Evolutionary conservation across 2,888 invertebrate species (phyloP).

Genomic region (Hipparchia sbordonii): DNA sequence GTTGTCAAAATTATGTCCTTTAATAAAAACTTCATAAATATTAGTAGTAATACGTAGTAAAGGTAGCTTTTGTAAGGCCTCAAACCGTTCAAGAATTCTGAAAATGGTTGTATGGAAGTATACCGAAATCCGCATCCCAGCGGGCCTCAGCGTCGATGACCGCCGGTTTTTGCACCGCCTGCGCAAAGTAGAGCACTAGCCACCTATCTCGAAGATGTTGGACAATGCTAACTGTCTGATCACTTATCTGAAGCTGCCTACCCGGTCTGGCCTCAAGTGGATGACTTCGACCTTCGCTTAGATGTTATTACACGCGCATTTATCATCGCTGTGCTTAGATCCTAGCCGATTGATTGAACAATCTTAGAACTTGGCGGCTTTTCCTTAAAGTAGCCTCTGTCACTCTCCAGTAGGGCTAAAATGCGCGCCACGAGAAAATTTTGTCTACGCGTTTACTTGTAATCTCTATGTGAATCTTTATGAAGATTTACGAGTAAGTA

Average conservation of each 20-base stretch:
- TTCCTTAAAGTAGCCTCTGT: not conserved
- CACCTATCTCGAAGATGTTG: conserved; percentile 44
- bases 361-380: not conserved
- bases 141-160: conserved; percentile 77
- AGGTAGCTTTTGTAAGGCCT: too few relatives aligned
- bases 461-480: too few relatives aligned
- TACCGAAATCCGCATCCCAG: conserved; percentile 50
- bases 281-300: not conserved
- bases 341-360: too few relatives aligned
- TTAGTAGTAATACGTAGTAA: too few relatives aligned
- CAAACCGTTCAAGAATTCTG: not conserved
- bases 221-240: conserved; percentile 49
- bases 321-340: too few relatives aligned
- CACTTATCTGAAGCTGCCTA: conserved; percentile 26
- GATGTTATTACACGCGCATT: too few relatives aligned
- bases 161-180: conserved; percentile 71
- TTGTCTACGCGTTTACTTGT: too few relatives aligned
- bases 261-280: conserved; percentile 19
- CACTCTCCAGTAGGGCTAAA: too few relatives aligned
- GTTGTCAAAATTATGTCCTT: too few relatives aligned
- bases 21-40: too few relatives aligned
- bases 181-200: conserved; percentile 64
- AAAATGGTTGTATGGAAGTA: conserved; percentile 29
- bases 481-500: too few relatives aligned
- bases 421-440: too few relatives aligned